These are phyloP conservation scores for Melieria omissa DNA, from an alignment of 2,888 invertebrate genomes.

Conservation along the genomic window DNA sequence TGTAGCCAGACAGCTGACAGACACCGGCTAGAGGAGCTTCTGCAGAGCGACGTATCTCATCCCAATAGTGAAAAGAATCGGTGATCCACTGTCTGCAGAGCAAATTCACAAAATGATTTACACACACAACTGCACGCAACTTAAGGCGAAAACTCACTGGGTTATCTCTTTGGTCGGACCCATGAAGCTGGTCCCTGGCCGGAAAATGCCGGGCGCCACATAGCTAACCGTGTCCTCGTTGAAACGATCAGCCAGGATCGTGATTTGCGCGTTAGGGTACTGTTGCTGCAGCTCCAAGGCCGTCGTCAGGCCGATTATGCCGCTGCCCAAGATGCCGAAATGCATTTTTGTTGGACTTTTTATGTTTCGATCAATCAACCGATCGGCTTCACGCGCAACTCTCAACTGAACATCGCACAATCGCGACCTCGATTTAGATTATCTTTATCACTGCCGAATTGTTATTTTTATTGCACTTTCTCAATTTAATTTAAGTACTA, in stretches of 20 bases:
- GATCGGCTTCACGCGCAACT: no score
- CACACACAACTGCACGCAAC: not conserved
- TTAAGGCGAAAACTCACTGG: slow-evolving; percentile 67
- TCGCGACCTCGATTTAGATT: no score
- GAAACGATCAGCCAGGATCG: slow-evolving; percentile 82
- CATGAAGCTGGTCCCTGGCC: slow-evolving; percentile 79
- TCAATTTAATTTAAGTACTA: no score
- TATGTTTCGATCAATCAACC: not conserved
- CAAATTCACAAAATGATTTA: not conserved
- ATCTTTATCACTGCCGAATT: no score
- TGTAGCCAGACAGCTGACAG: slow-evolving; percentile 79
- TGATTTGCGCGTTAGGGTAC: slow-evolving; percentile 74
- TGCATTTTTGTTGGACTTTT: slow-evolving; percentile 65
- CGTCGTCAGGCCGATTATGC: slow-evolving; percentile 86
- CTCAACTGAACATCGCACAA: no score
- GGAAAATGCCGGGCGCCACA: slow-evolving; percentile 89
- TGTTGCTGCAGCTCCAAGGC: slow-evolving; percentile 79
- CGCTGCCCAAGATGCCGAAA: slow-evolving; percentile 87
- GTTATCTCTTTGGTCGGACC: slow-evolving; percentile 79
- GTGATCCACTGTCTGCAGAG: slow-evolving; percentile 77
- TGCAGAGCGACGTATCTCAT: slow-evolving; percentile 73
- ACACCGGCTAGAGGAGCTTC: slow-evolving; percentile 79
- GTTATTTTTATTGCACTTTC: no score
- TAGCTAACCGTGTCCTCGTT: slow-evolving; percentile 81
- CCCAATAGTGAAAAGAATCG: slow-evolving; percentile 84